Evolutionary conservation across 1,140 invertebrate species (phyloP).

Genomic region (Cydia strobilella): DNA sequence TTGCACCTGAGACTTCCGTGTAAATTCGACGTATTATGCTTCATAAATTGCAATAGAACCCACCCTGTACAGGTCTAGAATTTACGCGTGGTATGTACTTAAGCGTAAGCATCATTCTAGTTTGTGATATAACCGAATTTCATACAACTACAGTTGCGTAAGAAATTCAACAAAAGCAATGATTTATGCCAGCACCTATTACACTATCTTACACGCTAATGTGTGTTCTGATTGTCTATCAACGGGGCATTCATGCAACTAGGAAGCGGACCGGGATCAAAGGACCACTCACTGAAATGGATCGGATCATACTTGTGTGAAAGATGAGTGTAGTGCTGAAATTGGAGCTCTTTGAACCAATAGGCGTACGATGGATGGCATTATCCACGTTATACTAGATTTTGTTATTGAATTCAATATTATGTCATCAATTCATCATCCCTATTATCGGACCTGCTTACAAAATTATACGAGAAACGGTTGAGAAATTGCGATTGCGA

Average conservation of each 20-base stretch:
- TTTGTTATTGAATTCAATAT: too few relatives aligned
- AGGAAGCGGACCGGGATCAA: neutral
- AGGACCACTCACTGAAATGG: neutral
- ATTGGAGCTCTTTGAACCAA: constrained; percentile 15
- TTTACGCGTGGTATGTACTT: too few relatives aligned
- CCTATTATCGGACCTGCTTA: too few relatives aligned
- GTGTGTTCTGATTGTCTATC: constrained; percentile 42
- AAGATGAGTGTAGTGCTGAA: constrained; percentile 33
- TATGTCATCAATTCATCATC: too few relatives aligned
- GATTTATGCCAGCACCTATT: neutral
- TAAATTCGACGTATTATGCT: too few relatives aligned
- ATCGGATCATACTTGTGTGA: constrained; percentile 7
- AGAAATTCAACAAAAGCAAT: neutral
- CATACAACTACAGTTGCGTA: neutral
- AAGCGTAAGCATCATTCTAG: too few relatives aligned
- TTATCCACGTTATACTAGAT: neutral
- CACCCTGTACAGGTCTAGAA: too few relatives aligned
- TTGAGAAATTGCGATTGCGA: too few relatives aligned
- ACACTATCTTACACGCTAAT: constrained; percentile 35
- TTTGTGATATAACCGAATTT: too few relatives aligned
- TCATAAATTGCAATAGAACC: too few relatives aligned
- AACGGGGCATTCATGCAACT: constrained; percentile 10
- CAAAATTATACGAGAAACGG: too few relatives aligned
- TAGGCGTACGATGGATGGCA: neutral
- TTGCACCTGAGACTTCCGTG: too few relatives aligned